Conservation (phyloP, 2,797 vertebrate genomes). For the Fratercula arctica region DNA sequence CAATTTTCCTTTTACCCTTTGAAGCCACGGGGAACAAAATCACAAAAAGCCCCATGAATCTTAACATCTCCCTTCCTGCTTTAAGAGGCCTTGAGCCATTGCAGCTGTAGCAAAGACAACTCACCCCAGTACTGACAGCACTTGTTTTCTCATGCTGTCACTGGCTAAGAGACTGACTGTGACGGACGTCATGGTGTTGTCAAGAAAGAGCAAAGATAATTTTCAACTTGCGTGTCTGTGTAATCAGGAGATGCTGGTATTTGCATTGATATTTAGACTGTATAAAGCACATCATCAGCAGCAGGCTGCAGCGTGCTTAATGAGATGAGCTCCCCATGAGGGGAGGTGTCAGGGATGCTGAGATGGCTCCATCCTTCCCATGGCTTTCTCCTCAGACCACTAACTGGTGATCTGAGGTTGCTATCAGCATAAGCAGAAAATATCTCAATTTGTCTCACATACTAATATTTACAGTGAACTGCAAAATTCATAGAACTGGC, state of each 20-base stretch:
- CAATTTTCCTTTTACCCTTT: conserved; percentile 7
- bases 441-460: background rate
- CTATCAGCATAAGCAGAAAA: background rate
- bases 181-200: background rate
- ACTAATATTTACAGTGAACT: background rate
- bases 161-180: background rate
- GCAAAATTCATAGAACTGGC: background rate
- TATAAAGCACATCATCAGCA: background rate
- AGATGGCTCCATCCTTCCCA: background rate
- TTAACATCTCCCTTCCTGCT: background rate
- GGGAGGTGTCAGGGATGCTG: background rate
- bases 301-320: background rate
- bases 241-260: background rate
- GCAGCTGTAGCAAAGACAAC: background rate
- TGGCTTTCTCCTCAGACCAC: background rate
- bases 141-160: background rate
- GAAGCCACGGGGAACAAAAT: background rate
- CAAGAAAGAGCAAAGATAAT: background rate
- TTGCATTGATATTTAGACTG: background rate
- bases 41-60: background rate
- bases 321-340: background rate
- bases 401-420: background rate
- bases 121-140: background rate
- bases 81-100: background rate
- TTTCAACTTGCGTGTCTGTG: background rate